Base-by-base conservation (phyloP, 2,113 vertebrate genomes). In the Dermatemys mawii region DNA sequence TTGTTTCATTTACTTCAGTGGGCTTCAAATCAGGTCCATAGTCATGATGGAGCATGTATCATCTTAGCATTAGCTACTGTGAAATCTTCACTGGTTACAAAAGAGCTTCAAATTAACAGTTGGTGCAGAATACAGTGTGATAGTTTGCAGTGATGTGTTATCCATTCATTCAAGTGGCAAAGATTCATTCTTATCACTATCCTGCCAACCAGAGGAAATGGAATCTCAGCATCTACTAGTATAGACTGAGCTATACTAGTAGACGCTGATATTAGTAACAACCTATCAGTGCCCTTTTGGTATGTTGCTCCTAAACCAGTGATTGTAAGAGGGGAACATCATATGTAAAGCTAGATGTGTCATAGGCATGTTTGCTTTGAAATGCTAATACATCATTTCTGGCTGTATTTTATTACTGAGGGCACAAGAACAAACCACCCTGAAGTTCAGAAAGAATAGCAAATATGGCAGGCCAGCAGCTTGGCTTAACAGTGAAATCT, bases 81-180 rank as follows among this genome's bases (percentile, higher is more conserved):
- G 26, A 8, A 92, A 78, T 87, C 90, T 80, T 73, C 5, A 51
- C 32, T 84, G 6, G 26, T 83, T 94, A 94, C 50, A 85, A 46
- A 93, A 81, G 46, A 87, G 84, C 27, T 79, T 3, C 9, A 22
- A 54, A 12, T 76, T 85, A 27, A 3, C 16, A 90, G 73, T 17
- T 81, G 22, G 38, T 76, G 11, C 48, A 92, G 91, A 92, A 63
- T 29, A 27, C 22, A 44, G 1, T 44, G n/a, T 13, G 19, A 24
- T 11, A 22, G 21, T 29, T 44, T 81, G 29, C 27, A 67, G 41
- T 13, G 87, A 75, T 0, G 1, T 5, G 8, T 81, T 78, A 76
- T 24, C 1, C 8, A 70, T 51, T 8, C 9, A 73, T 55, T 81
- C 41, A 67, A 41, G 49, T 63, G 53, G 41, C 51, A 88, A 86